phyloP scores from a whole-genome alignment of 2,888 invertebrate genomes.

The Cantharis rufa region DNA sequence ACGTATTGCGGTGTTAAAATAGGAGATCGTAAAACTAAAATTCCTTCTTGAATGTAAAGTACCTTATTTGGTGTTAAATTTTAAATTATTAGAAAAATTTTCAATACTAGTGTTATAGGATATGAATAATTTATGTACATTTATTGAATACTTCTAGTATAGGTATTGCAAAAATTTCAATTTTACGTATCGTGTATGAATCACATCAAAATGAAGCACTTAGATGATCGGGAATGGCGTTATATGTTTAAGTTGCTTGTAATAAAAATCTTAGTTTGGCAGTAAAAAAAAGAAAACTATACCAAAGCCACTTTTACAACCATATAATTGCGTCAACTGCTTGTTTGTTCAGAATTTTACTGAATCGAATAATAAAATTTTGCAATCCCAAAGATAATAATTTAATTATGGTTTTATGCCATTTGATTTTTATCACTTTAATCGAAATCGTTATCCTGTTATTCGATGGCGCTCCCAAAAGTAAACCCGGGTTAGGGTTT shows the following conservation, averaged over 20 bases:
- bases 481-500: not conserved
- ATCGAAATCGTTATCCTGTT: not conserved
- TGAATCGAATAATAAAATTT: not conserved
- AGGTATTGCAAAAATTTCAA: not conserved
- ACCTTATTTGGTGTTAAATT: slow-evolving; percentile 1
- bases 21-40: not conserved
- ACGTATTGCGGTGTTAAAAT: slow-evolving; percentile 1
- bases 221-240: not conserved
- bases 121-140: slow-evolving; percentile 2
- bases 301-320: not conserved
- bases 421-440: not conserved
- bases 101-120: not conserved
- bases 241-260: not conserved
- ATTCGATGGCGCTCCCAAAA: not conserved
- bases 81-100: not conserved
- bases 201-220: not conserved
- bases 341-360: not conserved
- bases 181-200: not conserved
- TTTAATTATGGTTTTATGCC: not conserved
- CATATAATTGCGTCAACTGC: not conserved
- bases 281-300: not conserved
- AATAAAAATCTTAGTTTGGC: not conserved
- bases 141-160: not conserved
- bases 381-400: not conserved
- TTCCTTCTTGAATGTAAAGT: slow-evolving; percentile 1